Base-by-base conservation (phyloP, 1,140 invertebrate genomes). In the Neuroterus valhalla region DNA sequence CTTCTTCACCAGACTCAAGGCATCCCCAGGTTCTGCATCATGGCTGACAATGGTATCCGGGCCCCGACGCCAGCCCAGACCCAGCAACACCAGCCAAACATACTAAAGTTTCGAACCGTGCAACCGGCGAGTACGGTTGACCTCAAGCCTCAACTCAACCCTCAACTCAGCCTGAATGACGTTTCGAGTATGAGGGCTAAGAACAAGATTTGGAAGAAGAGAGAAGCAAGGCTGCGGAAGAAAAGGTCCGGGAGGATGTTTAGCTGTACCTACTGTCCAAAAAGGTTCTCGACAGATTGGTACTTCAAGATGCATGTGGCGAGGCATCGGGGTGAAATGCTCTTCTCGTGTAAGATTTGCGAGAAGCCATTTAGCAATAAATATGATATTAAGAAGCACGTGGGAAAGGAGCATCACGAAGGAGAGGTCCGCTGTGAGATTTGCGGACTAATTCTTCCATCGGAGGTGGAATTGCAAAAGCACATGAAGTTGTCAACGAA, bases 271-370 rank as follows among this genome's bases (percentile, higher is more conserved):
- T 85, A 85, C 21, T 90, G 89, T n/a, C 74, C 76, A 0, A 89
- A 90, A 73, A 71, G 77, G 50, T 84, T 89, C 1, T 85, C 82
- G 2, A 89, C 88, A 2, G 85, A 88, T 26, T 89, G 87, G 85
- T 90, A 89, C 45, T 90, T 88, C 26, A 88, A 87, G 67, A 77
- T 86, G 8, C 89, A 90, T 10, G 68, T 89, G 2, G 84, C 85
- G 0, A 83, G 78, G n/a, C 89, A 90, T 68, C 84, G 80, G 19
- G 84, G 84, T 4, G 82, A 86, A 45, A 83, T 85, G 2, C 82
- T 67, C 0, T 86, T 85, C 43, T 85, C 80, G 2, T 89, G 88
- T 68, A 75, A 75, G 66, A 43, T 84, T 26, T 89, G 88, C 38
- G 80, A 86, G 17, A 78, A 83, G 26, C 74, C 84, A 5, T 89